These are phyloP conservation scores for Kryptolebias ocellatus DNA, from an alignment of 2,797 vertebrate species.

Conservation along the genomic window DNA sequence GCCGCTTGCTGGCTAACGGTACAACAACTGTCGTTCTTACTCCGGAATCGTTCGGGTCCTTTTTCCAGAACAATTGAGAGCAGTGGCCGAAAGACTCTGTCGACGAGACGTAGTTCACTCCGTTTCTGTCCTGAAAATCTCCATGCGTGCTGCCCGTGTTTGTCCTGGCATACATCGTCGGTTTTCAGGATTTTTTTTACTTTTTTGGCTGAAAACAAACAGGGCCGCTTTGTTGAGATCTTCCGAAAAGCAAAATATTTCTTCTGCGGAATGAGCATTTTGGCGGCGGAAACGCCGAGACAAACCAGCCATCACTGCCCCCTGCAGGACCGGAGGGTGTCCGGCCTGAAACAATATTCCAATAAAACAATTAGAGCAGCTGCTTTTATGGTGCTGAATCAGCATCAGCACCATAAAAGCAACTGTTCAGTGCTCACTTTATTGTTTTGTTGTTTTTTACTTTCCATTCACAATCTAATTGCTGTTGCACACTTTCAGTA, in stretches of 20 bases:
- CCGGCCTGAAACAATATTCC: too few relatives aligned
- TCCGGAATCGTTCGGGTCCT: slow-evolving; percentile 81
- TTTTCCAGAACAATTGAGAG: slow-evolving; percentile 82
- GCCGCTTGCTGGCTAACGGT: slow-evolving; percentile 27
- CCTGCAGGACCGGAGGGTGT: slow-evolving; percentile 60
- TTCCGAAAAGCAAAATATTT: slow-evolving; percentile 78
- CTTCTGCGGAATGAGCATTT: slow-evolving; percentile 75
- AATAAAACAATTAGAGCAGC: too few relatives aligned
- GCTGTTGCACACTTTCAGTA: too few relatives aligned
- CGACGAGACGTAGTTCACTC: slow-evolving; percentile 79
- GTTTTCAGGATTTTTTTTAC: slow-evolving; percentile 44
- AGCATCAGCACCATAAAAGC: too few relatives aligned
- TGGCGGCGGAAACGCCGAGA: slow-evolving; percentile 63
- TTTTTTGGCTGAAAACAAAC: slow-evolving; percentile 66
- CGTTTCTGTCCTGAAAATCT: slow-evolving; percentile 79
- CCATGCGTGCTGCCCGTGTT: slow-evolving; percentile 75
- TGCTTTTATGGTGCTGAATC: too few relatives aligned
- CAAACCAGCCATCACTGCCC: slow-evolving; percentile 35
- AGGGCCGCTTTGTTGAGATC: slow-evolving; percentile 76
- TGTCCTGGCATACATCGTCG: slow-evolving; percentile 78
- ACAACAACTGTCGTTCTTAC: slow-evolving; percentile 73
- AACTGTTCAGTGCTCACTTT: too few relatives aligned
- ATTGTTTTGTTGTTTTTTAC: too few relatives aligned
- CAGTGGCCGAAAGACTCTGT: slow-evolving; percentile 80
- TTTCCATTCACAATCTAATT: too few relatives aligned